Conservation (phyloP, 2,888 invertebrate species). For the Neoitamus cyanurus region DNA sequence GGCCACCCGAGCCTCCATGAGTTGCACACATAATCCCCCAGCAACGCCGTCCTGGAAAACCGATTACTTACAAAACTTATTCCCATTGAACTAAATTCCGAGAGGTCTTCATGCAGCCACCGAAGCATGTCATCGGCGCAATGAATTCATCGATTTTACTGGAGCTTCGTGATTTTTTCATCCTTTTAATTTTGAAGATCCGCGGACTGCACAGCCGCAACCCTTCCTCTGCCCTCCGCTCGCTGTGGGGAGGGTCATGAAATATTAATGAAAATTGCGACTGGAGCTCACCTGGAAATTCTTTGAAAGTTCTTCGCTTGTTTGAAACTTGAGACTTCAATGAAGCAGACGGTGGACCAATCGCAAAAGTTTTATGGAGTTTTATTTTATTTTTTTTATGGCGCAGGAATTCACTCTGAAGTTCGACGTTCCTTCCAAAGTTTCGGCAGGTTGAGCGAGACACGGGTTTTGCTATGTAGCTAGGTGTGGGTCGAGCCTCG, state of each 20-base stretch:
- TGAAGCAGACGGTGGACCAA: constrained; percentile 5
- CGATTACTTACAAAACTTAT: constrained; percentile 20
- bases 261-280: constrained; percentile 17
- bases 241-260: background rate
- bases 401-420: background rate
- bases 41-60: background rate
- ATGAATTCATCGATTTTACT: background rate
- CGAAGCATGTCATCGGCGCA: background rate
- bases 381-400: background rate
- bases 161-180: background rate
- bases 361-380: constrained; percentile 12
- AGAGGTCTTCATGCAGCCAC: background rate
- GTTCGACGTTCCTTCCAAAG: background rate
- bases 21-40: background rate
- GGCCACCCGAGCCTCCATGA: background rate
- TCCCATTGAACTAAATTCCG: constrained; percentile 1
- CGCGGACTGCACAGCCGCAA: background rate
- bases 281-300: background rate
- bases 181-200: constrained; percentile 13
- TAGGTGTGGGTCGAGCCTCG: background rate
- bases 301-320: background rate
- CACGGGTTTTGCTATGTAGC: background rate
- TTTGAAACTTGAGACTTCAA: background rate
- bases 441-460: background rate
- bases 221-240: background rate